Percentiles rank a stretch among this genome's conserved stretches.
Evolutionary conservation across 2,888 invertebrate genomes (phyloP).

Genomic region (Chaetogeoica ovagalla): DNA sequence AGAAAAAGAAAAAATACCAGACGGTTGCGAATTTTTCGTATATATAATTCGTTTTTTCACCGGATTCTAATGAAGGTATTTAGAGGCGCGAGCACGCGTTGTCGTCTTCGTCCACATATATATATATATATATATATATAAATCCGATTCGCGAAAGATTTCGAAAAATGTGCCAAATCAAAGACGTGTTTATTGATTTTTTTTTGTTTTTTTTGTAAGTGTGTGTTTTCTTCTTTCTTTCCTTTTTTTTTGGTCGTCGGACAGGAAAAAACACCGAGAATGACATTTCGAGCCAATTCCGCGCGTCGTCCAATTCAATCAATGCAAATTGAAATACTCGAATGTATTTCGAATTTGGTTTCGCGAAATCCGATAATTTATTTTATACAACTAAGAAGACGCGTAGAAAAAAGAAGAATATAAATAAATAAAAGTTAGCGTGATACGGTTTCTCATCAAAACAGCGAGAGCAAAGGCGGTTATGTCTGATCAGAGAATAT

Average conservation of each 20-base stretch:
- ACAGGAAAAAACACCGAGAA: constrained; percentile 8
- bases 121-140: no score
- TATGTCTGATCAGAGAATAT: no score
- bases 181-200: constrained; percentile 13
- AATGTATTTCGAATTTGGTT: neutral
- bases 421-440: no score
- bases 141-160: neutral
- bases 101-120: no score
- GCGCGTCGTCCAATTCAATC: neutral
- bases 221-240: neutral
- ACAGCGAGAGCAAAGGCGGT: no score
- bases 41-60: no score
- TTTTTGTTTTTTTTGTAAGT: constrained; percentile 5
- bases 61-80: no score
- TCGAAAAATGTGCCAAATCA: constrained; percentile 24
- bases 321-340: constrained; percentile 17
- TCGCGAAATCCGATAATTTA: constrained; percentile 25
- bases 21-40: no score
- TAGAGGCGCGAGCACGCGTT: no score
- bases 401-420: no score
- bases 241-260: neutral
- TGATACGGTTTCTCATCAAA: no score
- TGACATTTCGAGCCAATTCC: constrained; percentile 21
- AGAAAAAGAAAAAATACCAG: no score
- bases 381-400: neutral